Base-by-base conservation (phyloP, 1,140 invertebrate species). In the Coelopa frigida region DNA sequence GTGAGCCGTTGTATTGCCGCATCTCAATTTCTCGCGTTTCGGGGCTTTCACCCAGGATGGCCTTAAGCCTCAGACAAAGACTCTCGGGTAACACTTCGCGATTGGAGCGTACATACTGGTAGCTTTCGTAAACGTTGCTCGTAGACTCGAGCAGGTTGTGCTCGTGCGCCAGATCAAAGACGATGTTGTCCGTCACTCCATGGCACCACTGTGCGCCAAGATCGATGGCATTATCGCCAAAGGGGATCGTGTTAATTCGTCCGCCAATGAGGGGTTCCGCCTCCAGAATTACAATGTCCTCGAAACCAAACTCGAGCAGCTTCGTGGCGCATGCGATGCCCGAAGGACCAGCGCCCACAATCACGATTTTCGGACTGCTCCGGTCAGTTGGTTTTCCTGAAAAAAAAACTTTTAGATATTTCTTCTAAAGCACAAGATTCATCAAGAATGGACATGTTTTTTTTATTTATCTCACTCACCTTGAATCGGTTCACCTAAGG, bases 131-230 rank as follows among this genome's bases (percentile, higher is more conserved):
- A 22, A 61, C 17, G 8, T 26, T 31, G 5, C 1, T 5, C 8
- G 29, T 3, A 44, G 51, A 50, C 3, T 59, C 70, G 14, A 81
- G 47, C 8, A 81, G 49, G 52, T 73, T 66, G 0, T 20, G 2
- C 5, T 76, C 50, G 22, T 74, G 70, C 22, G 76, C 75, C 43
- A 83, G 55, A 43, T 81, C 65, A 58, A 74, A 87, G 3, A 84
- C 78, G 14, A 76, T 54, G 70, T 89, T 86, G 24, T 71, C 73
- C 36, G 78, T 71, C 64, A 87, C 76, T 8, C 88, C 88, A 57
- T 92, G 87, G 49, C 89, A 75, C 47, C 54, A 56, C 33, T 90
- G 83, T 15, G 86, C 88, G 12, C 89, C 89, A 4, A 91, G 51
- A 62, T 94, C 89, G 6, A 89, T 66, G 24, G 73, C 60, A 46